These are phyloP conservation scores for Agonopterix subpropinquella DNA, from an alignment of 2,888 invertebrate species.

Conservation along the genomic window DNA sequence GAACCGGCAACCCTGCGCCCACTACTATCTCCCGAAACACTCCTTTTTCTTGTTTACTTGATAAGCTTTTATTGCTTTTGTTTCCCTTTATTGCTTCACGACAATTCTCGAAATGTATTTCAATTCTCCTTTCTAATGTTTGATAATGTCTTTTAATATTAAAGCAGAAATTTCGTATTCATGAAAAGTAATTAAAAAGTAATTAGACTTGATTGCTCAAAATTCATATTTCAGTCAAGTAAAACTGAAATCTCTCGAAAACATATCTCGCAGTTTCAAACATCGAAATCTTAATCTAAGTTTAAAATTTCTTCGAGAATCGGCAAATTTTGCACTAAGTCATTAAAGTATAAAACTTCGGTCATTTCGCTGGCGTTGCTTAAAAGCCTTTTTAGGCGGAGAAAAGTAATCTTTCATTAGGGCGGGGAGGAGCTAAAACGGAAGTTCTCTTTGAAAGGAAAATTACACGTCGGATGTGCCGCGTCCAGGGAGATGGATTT, in stretches of 20 bases:
- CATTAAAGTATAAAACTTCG: slow-evolving; percentile 76
- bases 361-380: slow-evolving; percentile 74
- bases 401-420: slow-evolving; percentile 76
- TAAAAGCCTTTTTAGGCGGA: slow-evolving; percentile 75
- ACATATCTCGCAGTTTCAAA: slow-evolving; percentile 67
- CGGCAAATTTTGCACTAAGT: slow-evolving; percentile 75
- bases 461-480: slow-evolving; percentile 71
- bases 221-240: slow-evolving; percentile 64
- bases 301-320: slow-evolving; percentile 74
- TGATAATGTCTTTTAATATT: slow-evolving; percentile 4
- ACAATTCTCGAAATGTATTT: slow-evolving; percentile 1
- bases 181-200: slow-evolving; percentile 69
- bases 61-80: slow-evolving; percentile 33
- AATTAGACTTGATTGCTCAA: slow-evolving; percentile 66
- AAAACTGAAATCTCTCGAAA: slow-evolving; percentile 54
- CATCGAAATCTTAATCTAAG: slow-evolving; percentile 74
- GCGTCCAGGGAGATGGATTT: slow-evolving; percentile 66
- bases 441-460: slow-evolving; percentile 75
- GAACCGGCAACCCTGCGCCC: slow-evolving; percentile 3
- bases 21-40: slow-evolving; percentile 27
- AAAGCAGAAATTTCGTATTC: slow-evolving; percentile 9
- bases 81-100: slow-evolving; percentile 11
- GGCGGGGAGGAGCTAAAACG: slow-evolving; percentile 71
- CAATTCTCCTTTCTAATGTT: background rate
- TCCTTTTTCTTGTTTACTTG: slow-evolving; percentile 52